Evolutionary conservation across 1,140 invertebrate species (phyloP).

Genomic region (Subanguina moxae): DNA sequence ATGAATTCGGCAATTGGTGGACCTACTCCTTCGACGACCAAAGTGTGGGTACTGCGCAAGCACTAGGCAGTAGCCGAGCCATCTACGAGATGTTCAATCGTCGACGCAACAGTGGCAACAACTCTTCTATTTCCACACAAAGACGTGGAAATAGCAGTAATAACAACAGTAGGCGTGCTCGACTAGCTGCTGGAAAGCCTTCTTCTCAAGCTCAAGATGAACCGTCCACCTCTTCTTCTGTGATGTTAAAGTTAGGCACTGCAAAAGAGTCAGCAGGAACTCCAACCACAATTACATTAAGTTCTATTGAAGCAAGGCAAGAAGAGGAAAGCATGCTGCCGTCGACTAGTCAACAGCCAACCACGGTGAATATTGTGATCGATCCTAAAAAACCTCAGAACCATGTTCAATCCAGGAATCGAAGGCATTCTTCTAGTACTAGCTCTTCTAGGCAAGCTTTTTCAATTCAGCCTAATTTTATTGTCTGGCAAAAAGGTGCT

Average conservation of each 20-base stretch:
- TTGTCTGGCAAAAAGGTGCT: too few species aligned
- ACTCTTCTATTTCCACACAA: not conserved
- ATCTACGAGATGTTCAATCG: slow-evolving; percentile 42
- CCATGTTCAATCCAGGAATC: not conserved
- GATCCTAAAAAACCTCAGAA: too few species aligned
- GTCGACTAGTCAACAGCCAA: not conserved
- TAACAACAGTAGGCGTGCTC: not conserved
- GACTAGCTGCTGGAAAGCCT: not conserved
- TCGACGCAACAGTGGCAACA: not conserved
- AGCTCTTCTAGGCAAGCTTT: too few species aligned
- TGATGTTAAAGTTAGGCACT: too few species aligned
- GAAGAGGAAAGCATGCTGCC: not conserved
- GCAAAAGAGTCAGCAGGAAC: too few species aligned
- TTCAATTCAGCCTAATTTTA: too few species aligned
- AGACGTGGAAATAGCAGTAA: not conserved
- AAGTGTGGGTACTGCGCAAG: slow-evolving; percentile 61
- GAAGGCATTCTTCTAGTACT: slow-evolving; percentile 1
- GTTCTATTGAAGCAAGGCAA: too few species aligned
- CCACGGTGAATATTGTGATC: not conserved
- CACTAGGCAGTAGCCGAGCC: slow-evolving; percentile 45
- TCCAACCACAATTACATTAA: too few species aligned
- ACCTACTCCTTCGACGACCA: slow-evolving; percentile 82
- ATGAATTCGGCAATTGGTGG: slow-evolving; percentile 67
- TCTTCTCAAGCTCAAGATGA: slow-evolving; percentile 4
- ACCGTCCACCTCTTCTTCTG: not conserved